Base-by-base conservation (phyloP, 2,797 vertebrate genomes). In the Todus mexicanus region DNA sequence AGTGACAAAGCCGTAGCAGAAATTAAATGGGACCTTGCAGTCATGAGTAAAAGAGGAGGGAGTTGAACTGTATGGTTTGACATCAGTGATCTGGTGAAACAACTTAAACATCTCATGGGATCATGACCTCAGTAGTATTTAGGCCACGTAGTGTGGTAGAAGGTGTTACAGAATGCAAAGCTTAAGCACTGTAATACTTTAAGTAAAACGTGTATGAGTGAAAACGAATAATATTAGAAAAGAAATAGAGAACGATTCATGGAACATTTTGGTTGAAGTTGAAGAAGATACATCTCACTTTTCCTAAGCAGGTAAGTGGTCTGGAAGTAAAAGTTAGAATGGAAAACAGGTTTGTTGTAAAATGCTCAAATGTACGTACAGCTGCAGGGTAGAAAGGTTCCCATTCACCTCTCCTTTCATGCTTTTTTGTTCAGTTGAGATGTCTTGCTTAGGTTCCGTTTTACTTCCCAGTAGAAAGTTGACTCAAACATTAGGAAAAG, bases 401-500 rank as follows among this genome's bases (percentile, higher is more conserved):
- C 12, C 7, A 0, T 38, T 45, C 76, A 1, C 63, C 4, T 47
- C 47, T 89, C 48, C 6, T 50, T 10, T 9, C 0, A 2, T 38
- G n/a, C 15, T 70, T 63, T 85, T 90, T 8, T 76, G 18, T n/a
- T 79, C 47, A 26, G 5, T 20, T 40, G 15, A 42, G 56, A 9
- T 69, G 7, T n/a, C 12, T 69, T 75, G 29, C 54, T 37, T 43
- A 33, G 54, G 38, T 72, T 63, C 50, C 60, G 19, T n/a, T 87
- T 59, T 73, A 48, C n/a, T 86, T 68, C 11, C 31, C 42, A 21
- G 31, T 7, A 48, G 45, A 53, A 90, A 12, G 2, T 33, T 86
- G 37, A 33, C 14, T 54, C n/a, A 66, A 31, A 63, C n/a, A 56
- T 19, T 43, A 68, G 33, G 19, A 71, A 64, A 84, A 91, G 8